Percentiles rank a stretch among this genome's conserved stretches.
These are phyloP conservation scores for Pimpla rufipes DNA, from an alignment of 2,888 invertebrate species.

Conservation along the genomic window DNA sequence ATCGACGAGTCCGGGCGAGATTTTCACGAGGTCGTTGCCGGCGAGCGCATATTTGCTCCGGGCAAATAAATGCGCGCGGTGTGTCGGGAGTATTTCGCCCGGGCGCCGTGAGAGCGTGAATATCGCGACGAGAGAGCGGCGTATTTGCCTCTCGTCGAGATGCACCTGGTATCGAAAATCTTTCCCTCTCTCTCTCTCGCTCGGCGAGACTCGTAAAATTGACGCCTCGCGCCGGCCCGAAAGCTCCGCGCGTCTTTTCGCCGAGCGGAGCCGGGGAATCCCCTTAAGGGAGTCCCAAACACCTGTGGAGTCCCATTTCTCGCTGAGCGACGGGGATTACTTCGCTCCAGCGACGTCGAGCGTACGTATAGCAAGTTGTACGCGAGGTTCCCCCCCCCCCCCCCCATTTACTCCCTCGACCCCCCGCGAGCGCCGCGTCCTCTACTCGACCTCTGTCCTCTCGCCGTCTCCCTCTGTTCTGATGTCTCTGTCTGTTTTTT, in stretches of 20 bases:
- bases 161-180: slow-evolving; percentile 21
- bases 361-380: slow-evolving; percentile 36
- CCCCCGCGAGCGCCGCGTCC: not conserved
- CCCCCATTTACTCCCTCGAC: not conserved
- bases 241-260: slow-evolving; percentile 9
- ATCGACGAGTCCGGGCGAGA: slow-evolving; percentile 10
- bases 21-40: slow-evolving; percentile 28
- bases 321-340: slow-evolving; percentile 32
- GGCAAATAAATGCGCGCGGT: slow-evolving; percentile 28
- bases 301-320: slow-evolving; percentile 53
- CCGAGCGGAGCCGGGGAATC: not conserved
- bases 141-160: not conserved
- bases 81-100: slow-evolving; percentile 12
- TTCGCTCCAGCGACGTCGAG: slow-evolving; percentile 39
- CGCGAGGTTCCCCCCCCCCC: too few relatives aligned
- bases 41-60: slow-evolving; percentile 9
- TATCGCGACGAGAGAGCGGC: not conserved
- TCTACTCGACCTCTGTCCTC: not conserved
- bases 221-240: not conserved
- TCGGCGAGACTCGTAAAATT: slow-evolving; percentile 22
- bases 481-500: too few relatives aligned
- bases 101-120: too few relatives aligned
- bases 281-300: slow-evolving; percentile 28
- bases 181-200: not conserved
- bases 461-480: not conserved